Base-by-base conservation (phyloP, 2,797 vertebrate species). In the Synanceia verrucosa region DNA sequence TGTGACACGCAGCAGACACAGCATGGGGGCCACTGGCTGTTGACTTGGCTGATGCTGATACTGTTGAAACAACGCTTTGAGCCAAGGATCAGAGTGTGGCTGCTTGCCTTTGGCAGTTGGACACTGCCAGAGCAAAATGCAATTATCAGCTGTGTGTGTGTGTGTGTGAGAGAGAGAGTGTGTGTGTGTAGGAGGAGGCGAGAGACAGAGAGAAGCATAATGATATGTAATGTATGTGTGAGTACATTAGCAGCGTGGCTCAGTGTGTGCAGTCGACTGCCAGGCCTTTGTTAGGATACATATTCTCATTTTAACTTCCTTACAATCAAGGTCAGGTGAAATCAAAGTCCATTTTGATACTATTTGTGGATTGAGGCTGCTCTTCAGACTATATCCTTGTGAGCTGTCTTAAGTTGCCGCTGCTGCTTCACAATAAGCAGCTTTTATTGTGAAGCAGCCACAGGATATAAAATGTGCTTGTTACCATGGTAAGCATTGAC, bases 41-140 rank as follows among this genome's bases (percentile, higher is more conserved):
- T 81, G 79, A 87, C 86, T 84, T 76, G 81, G 74, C 82, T 75
- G 83, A 78, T 41, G 79, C 80, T 62, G 72, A 90, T 83, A 83
- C 75, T 83, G 88, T 81, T 85, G 86, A 87, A 85, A 80, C 80
- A 74, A 82, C 57, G 41, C 78, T 83, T 56, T 75, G 88, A 86
- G 87, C 82, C 78, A 77, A 79, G 84, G 81, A 86, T 84, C 85
- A 86, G 65, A 86, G 78, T 33, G 55, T 75, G 77, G 77, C 85
- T 64, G 74, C 75, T 61, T 53, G 80, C 73, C 68, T 77, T 69
- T 36, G 46, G 61, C 81, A 26, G 13, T 4, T 58, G 82, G 60
- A 81, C 73, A 36, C 78, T 64, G 88, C 71, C 78, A 82, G 67
- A 77, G 66, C 47, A 74, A 82, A 76, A 83, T 60, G 55, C 68